These are phyloP conservation scores for Lordiphosa andalusiaca DNA, from an alignment of 2,888 invertebrate species.

Conservation along the genomic window DNA sequence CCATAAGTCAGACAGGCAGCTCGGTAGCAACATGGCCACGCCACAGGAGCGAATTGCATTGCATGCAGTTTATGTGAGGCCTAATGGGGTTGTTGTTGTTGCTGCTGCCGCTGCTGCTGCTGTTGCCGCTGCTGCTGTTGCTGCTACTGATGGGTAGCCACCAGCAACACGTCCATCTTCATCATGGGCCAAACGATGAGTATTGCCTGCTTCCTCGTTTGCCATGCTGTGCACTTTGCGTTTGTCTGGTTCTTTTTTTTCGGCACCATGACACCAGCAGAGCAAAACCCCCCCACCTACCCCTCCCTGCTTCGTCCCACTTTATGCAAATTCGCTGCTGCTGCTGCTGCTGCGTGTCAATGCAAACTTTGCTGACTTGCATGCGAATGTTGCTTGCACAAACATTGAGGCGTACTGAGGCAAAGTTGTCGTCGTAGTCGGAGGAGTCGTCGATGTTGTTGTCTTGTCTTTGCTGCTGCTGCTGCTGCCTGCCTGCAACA, in stretches of 20 bases:
- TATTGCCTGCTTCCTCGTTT: slow-evolving; percentile 26
- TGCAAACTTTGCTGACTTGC: slow-evolving; percentile 78
- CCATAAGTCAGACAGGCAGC: slow-evolving; percentile 67
- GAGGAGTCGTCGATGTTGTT: slow-evolving; percentile 28
- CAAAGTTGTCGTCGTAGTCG: slow-evolving; percentile 63
- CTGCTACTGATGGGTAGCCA: slow-evolving; percentile 63
- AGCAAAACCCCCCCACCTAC: slow-evolving; percentile 40
- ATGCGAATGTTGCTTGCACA: slow-evolving; percentile 77
- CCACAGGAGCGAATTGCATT: slow-evolving; percentile 63
- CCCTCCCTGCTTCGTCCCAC: slow-evolving; percentile 54
- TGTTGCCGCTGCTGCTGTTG: slow-evolving; percentile 36
- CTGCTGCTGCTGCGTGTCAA: slow-evolving; percentile 75
- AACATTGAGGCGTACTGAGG: slow-evolving; percentile 75
- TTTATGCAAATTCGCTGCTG: slow-evolving; percentile 78
- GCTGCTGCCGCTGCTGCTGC: slow-evolving; percentile 24
- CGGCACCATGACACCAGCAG: slow-evolving; percentile 70
- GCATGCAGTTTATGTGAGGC: slow-evolving; percentile 71
- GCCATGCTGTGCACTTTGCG: slow-evolving; percentile 68
- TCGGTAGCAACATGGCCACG: slow-evolving; percentile 71
- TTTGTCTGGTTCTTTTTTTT: slow-evolving; percentile 61
- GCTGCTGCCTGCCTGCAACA: slow-evolving; percentile 50
- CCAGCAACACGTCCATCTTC: slow-evolving; percentile 78
- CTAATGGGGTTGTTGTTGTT: slow-evolving; percentile 66
- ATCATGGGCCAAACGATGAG: slow-evolving; percentile 56
- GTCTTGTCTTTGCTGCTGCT: slow-evolving; percentile 16